phyloP scores from a whole-genome alignment of 2,888 invertebrate species.

The Uloborus plumipes region DNA sequence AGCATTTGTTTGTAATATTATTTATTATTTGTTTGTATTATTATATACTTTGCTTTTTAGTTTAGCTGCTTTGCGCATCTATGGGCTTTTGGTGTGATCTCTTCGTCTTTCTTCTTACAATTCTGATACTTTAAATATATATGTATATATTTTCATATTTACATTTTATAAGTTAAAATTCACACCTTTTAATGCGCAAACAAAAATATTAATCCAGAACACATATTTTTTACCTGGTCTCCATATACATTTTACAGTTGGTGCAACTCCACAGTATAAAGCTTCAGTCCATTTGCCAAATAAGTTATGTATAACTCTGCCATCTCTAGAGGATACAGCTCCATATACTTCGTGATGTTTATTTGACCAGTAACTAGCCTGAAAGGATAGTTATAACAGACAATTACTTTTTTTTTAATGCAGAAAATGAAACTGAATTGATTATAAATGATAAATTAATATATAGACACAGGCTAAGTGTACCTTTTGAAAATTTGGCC shows the following conservation, averaged over 20 bases:
- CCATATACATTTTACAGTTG: slow-evolving; percentile 83
- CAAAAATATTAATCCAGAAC: slow-evolving; percentile 13
- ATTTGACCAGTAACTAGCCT: slow-evolving; percentile 84
- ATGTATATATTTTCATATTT: background rate
- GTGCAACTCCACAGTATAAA: slow-evolving; percentile 81
- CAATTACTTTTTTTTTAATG: too few relatives aligned
- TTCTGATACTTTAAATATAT: too few relatives aligned
- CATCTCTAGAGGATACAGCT: slow-evolving; percentile 75
- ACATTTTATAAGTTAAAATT: background rate
- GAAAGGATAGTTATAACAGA: slow-evolving; percentile 24
- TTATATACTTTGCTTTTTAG: too few relatives aligned
- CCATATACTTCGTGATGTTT: slow-evolving; percentile 85
- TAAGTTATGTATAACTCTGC: slow-evolving; percentile 76
- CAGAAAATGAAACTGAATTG: too few relatives aligned
- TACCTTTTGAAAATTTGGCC: too few relatives aligned
- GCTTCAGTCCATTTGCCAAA: slow-evolving; percentile 89
- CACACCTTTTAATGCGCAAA: background rate
- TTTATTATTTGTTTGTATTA: too few relatives aligned
- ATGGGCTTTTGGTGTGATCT: too few relatives aligned
- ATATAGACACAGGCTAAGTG: too few relatives aligned
- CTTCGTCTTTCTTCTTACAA: too few relatives aligned
- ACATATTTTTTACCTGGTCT: slow-evolving; percentile 76
- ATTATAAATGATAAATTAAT: too few relatives aligned
- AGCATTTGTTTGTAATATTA: too few relatives aligned
- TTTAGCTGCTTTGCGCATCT: too few relatives aligned